Evolutionary conservation across 37 sponge, comb jelly and placozoan species (phyloP).

Genomic region (Ianthella basta): DNA sequence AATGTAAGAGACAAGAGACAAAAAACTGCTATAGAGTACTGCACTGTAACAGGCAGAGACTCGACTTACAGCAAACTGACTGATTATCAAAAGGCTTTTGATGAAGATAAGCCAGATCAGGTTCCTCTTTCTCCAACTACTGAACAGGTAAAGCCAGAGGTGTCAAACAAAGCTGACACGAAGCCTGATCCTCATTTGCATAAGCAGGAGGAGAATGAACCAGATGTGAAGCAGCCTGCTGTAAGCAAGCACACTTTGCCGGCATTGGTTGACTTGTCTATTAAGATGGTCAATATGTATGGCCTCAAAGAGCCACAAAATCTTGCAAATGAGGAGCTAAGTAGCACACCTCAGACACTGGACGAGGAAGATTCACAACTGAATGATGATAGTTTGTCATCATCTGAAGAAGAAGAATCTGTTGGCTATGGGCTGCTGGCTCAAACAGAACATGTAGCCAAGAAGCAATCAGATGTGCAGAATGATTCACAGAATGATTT

Average conservation of each 20-base stretch:
- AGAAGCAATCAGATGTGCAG: no score
- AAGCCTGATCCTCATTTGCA: background rate
- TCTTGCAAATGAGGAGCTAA: no score
- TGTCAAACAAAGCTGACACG: background rate
- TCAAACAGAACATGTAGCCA: no score
- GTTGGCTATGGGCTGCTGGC: no score
- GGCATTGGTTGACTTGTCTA: no score
- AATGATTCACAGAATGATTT: slow-evolving; percentile 6
- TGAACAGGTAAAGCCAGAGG: background rate
- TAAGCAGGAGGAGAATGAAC: no score
- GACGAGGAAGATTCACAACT: background rate
- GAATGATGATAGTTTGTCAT: background rate
- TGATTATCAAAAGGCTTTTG: background rate
- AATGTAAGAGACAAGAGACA: slow-evolving; percentile 30
- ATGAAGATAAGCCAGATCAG: background rate
- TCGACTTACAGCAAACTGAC: background rate
- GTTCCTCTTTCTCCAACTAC: no score
- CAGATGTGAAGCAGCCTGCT: no score
- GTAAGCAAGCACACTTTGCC: background rate
- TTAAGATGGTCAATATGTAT: no score
- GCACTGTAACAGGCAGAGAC: background rate
- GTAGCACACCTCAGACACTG: background rate
- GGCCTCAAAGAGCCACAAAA: no score
- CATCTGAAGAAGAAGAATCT: no score
- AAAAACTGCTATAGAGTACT: slow-evolving; percentile 43